Conservation (phyloP, 2,888 invertebrate species). For the Melieria picta region DNA sequence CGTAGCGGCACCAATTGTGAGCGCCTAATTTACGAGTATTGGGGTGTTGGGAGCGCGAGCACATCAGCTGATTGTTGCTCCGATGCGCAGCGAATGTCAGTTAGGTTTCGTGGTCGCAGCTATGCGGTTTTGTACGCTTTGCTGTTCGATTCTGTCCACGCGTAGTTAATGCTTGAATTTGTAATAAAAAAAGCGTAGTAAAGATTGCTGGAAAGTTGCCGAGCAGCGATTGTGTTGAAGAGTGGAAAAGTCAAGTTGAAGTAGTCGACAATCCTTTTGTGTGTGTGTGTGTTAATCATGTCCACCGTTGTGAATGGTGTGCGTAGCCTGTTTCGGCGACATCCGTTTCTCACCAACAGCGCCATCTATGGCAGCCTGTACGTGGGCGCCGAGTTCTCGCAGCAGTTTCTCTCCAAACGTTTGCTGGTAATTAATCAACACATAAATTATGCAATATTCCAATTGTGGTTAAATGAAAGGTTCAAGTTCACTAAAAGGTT, state of each 20-base stretch:
- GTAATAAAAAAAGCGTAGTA: background rate
- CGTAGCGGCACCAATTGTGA: too few species aligned
- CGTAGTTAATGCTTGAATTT: background rate
- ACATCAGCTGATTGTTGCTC: background rate
- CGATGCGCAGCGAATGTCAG: background rate
- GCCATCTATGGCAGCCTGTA: conserved; percentile 81
- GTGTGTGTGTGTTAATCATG: conserved; percentile 43
- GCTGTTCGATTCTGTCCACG: too few species aligned
- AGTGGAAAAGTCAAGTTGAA: conserved; percentile 2
- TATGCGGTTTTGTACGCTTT: background rate
- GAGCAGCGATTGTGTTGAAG: too few species aligned
- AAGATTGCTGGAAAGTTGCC: background rate
- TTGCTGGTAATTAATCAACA: conserved; percentile 69
- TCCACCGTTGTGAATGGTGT: conserved; percentile 47
- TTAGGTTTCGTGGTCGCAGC: background rate
- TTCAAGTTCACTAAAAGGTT: too few species aligned
- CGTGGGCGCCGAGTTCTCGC: conserved; percentile 81
- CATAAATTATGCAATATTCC: background rate
- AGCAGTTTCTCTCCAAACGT: conserved; percentile 77
- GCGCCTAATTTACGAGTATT: too few species aligned
- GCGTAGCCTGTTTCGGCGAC: conserved; percentile 63
- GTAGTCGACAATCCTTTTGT: background rate
- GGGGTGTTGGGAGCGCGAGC: too few species aligned
- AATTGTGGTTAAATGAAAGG: background rate
- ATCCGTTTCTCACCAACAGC: conserved; percentile 70